These are phyloP conservation scores for Orestias chungarensis DNA, from an alignment of 2,797 vertebrate genomes.

Conservation along the genomic window DNA sequence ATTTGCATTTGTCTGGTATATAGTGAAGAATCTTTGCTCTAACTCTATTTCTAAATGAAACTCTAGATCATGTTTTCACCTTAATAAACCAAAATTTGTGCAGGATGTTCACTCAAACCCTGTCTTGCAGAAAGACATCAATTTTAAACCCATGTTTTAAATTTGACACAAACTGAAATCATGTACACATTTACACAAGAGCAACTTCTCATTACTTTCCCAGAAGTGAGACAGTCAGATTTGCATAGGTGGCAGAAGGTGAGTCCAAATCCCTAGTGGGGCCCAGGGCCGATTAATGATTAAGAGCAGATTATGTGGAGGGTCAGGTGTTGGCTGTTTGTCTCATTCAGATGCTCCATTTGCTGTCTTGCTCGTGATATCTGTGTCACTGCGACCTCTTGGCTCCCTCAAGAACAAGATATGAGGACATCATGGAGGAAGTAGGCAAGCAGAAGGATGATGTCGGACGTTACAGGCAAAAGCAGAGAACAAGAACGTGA, in stretches of 20 bases:
- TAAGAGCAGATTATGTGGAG: constrained; percentile 79
- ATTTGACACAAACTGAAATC: neutral
- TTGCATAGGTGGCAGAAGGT: constrained; percentile 79
- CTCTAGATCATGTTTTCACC: neutral
- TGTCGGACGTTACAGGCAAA: constrained; percentile 7
- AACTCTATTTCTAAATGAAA: neutral
- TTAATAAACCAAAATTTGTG: neutral
- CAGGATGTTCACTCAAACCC: neutral
- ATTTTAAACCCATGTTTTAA: neutral
- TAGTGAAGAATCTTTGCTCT: neutral
- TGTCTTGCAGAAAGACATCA: neutral
- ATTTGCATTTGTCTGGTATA: neutral
- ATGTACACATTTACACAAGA: constrained; percentile 7
- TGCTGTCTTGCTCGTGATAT: constrained; percentile 36
- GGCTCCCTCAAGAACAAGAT: constrained; percentile 27
- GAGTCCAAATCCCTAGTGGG: constrained; percentile 75
- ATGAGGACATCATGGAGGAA: constrained; percentile 33
- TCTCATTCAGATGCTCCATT: constrained; percentile 51
- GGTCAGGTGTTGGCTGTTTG: constrained; percentile 64
- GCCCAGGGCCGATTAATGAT: constrained; percentile 80
- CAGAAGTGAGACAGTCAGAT: constrained; percentile 62
- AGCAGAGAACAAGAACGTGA: constrained; percentile 38
- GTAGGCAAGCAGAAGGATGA: constrained; percentile 16
- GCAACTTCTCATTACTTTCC: constrained; percentile 33
- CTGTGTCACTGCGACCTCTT: constrained; percentile 38